Evolutionary conservation across 1,140 invertebrate species (phyloP).

Genomic region (Xylocopa sonorina): DNA sequence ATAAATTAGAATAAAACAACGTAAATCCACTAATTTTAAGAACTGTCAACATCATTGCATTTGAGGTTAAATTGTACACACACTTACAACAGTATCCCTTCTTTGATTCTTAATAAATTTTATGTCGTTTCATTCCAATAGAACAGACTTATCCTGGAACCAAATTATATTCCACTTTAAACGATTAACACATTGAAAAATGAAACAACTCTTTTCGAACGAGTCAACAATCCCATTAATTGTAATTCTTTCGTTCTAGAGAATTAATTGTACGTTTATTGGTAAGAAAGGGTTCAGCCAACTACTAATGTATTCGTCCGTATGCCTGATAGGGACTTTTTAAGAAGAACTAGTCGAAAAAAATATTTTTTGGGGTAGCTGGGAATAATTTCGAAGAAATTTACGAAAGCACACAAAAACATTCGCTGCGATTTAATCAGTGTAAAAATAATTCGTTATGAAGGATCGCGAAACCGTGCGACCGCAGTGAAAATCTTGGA

Average conservation of each 20-base stretch:
- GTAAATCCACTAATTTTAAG: not conserved
- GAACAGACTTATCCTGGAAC: not conserved
- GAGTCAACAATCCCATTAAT: not conserved
- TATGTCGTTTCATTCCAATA: not conserved
- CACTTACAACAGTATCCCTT: not conserved
- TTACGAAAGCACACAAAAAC: slow-evolving; percentile 21
- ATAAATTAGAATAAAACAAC: not conserved
- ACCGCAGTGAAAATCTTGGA: not conserved
- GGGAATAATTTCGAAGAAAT: slow-evolving; percentile 17
- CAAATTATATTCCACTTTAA: not conserved
- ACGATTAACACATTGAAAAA: not conserved
- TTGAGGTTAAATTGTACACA: slow-evolving; percentile 4
- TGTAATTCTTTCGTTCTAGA: not conserved
- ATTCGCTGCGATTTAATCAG: slow-evolving; percentile 2
- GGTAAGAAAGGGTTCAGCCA: not conserved
- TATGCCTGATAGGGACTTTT: not conserved
- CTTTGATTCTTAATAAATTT: not conserved
- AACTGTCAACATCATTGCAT: slow-evolving; percentile 21
- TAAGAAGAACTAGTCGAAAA: not conserved
- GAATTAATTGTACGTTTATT: not conserved
- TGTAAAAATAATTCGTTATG: not conserved
- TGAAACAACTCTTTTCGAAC: not conserved
- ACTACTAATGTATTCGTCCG: no score
- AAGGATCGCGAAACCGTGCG: not conserved
- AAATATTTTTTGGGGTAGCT: not conserved